Conservation (phyloP, 2,797 vertebrate species). For the Cyprinodon diabolis region DNA sequence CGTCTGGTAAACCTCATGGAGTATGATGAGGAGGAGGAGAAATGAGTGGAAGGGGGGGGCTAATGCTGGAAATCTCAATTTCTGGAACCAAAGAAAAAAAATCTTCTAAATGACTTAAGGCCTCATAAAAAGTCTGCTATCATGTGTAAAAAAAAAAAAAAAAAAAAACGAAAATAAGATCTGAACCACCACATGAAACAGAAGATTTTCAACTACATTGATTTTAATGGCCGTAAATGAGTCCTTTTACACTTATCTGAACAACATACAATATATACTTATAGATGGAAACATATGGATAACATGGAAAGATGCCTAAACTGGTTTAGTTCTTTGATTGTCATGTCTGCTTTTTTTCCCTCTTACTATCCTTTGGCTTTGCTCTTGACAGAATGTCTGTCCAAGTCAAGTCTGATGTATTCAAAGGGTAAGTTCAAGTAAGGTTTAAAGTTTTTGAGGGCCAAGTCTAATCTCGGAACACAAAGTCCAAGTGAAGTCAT, state of each 20-base stretch:
- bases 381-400: slow-evolving; percentile 33
- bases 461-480: background rate
- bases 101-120: slow-evolving; percentile 71
- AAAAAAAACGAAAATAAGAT: slow-evolving; percentile 51
- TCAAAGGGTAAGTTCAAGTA: no score
- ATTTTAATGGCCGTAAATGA: slow-evolving; percentile 67
- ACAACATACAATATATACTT: slow-evolving; percentile 77
- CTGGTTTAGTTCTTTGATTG: slow-evolving; percentile 67
- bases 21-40: slow-evolving; percentile 18
- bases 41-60: slow-evolving; percentile 11
- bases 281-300: slow-evolving; percentile 69
- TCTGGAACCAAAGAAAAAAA: slow-evolving; percentile 71
- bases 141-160: slow-evolving; percentile 44
- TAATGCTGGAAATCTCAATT: slow-evolving; percentile 66
- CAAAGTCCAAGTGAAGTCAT: background rate
- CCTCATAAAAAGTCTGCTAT: slow-evolving; percentile 63
- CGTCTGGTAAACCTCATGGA: slow-evolving; percentile 71
- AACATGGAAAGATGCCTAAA: slow-evolving; percentile 55
- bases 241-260: slow-evolving; percentile 70
- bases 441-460: background rate
- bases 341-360: slow-evolving; percentile 65
- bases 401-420: background rate
- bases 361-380: slow-evolving; percentile 48
- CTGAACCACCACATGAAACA: slow-evolving; percentile 66
- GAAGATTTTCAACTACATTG: slow-evolving; percentile 42